A percentile compares a stretch with the other conserved stretches of the same genome.
Conservation (phyloP, 2,888 invertebrate species). For the Drosophila buzzatii region DNA sequence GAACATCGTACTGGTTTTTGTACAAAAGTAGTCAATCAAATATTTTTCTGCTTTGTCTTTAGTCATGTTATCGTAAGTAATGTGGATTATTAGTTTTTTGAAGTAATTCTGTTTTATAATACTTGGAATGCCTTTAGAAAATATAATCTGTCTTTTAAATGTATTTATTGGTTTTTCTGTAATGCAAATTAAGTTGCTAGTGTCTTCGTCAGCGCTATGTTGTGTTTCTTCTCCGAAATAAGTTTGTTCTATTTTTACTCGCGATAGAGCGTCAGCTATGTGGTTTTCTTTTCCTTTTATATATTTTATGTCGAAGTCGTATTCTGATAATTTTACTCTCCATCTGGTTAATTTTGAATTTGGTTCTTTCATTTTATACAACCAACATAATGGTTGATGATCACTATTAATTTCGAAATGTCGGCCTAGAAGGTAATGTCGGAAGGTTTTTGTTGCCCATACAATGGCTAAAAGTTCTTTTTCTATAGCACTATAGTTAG, state of each 20-base stretch:
- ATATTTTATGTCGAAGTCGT: neutral
- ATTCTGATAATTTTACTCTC: neutral
- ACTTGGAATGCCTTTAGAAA: too few relatives aligned
- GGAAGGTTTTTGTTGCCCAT: neutral
- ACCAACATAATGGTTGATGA: neutral
- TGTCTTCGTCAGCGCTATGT: too few relatives aligned
- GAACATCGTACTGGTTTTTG: neutral
- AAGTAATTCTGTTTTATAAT: too few relatives aligned
- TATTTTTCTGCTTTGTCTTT: neutral
- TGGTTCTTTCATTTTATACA: neutral
- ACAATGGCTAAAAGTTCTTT: neutral
- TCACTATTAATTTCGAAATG: neutral
- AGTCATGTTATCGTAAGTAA: conserved; percentile 1
- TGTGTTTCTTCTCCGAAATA: too few relatives aligned
- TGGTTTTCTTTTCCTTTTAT: neutral
- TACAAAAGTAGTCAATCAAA: neutral
- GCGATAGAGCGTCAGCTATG: neutral
- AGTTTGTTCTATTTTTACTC: too few relatives aligned
- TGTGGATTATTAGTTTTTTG: neutral
- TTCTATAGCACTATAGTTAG: neutral
- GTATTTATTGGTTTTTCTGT: too few relatives aligned
- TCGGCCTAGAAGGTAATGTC: neutral
- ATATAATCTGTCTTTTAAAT: too few relatives aligned
- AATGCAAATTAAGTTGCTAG: too few relatives aligned
- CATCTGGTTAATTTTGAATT: neutral